Base-by-base conservation (phyloP, 2,888 invertebrate species). In the Protula sp. region DNA sequence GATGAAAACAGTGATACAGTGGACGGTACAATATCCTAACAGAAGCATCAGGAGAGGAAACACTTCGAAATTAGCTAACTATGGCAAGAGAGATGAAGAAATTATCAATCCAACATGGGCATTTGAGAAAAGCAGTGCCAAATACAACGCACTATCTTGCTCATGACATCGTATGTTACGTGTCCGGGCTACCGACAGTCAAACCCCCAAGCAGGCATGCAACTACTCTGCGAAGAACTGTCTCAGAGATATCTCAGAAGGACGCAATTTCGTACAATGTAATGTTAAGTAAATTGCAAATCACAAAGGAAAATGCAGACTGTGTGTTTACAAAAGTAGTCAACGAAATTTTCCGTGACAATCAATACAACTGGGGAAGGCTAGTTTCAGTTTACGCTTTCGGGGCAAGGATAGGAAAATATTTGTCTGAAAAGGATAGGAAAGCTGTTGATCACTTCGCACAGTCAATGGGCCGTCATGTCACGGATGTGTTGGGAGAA, bases 321-420 rank as follows among this genome's bases (percentile, higher is more conserved):
- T 14, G 9, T 14, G 19, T 38, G 9, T 38, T 38, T 19, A 38
- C 38, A 38, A 38, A 38, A 9, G 38, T 38, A 14, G 38, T 19
- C 19, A 55, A 78, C 67, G 76, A 78, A 67, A 76, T 78, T 30
- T 76, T 76, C 62, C 72, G 73, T 60, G 78, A 78, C 66, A 73
- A 74, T 50, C 74, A 75, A 52, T 74, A 74, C 38, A 78, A 78
- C 60, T 78, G 78, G 78, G 78, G 78, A 27, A 64, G 78, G 57
- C 71, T 78, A 24, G 76, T 77, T 27, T 74, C 76, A 54, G 74
- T 76, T 24, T 77, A 74, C 64, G 73, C 76, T 3, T 78, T 78
- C 67, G 74, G 75, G 47, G 68, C 72, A 3, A 61, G 73, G 55
- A 59, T 78, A 24, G 69, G 72, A 1, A 61, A 68, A 38, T 69